Evolutionary conservation across 2,113 vertebrate species (phyloP), one percentile per base, ranked within the genome.

Genomic region (Narcine bancroftii): DNA sequence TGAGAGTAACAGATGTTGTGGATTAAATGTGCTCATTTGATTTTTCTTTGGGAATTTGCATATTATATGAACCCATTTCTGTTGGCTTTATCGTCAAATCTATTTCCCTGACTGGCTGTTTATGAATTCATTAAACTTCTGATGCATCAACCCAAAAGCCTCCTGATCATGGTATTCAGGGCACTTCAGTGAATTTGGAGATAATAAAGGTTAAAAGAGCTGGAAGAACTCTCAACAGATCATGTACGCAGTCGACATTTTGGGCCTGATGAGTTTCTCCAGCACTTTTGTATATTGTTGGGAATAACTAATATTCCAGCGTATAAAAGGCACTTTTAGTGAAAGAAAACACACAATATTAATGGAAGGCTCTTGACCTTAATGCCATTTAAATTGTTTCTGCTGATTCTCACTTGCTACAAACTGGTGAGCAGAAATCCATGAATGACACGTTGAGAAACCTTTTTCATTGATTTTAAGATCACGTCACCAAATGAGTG

Each of bases 261-360:
- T n/a, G n/a, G n/a, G n/a, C n/a, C n/a, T n/a, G n/a, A n/a, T n/a
- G n/a, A n/a, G n/a, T n/a, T n/a, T n/a, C n/a, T n/a, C n/a, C n/a
- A n/a, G n/a, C n/a, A n/a, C n/a, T n/a, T n/a, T n/a, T n/a, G n/a
- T n/a, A n/a, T n/a, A n/a, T n/a, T n/a, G n/a, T n/a, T n/a, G n/a
- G n/a, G n/a, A n/a, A 24, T 87, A 36, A 87, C 60, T 63, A 85
- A 13, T 85, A 87, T 87, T 87, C n/a, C 81, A 60, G 60, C 53
- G 60, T 29, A 63, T 87, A 60, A 69, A 69, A 69, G 36, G 50
- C 81, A 36, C 21, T 60, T 26, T 7, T 60, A 17, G 33, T 87
- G 21, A 21, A 79, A 45, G 21, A n/a, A 69, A 4, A 69, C 21
- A 21, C 33, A 53, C 6, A 17, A 60, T 87, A 60, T 87, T 63